Percentiles rank a stretch among this genome's conserved stretches.
phyloP scores from a whole-genome alignment of 2,113 vertebrate species.

The Vulpes vulpes region DNA sequence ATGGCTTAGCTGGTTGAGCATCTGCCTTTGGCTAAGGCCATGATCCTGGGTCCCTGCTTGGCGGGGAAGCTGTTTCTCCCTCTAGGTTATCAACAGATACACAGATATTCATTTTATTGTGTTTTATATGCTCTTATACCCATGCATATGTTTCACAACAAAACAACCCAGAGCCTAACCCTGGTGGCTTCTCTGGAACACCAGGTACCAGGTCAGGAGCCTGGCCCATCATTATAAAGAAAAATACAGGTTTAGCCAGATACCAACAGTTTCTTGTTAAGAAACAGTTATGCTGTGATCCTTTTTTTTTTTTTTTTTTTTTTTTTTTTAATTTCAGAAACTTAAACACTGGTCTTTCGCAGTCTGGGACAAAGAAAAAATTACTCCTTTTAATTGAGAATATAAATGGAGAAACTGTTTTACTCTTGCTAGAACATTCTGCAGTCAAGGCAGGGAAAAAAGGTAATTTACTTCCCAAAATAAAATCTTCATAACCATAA shows the following conservation, averaged over 20 bases:
- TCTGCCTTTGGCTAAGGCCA: too few species aligned
- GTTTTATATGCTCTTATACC: background rate
- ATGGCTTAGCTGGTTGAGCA: too few species aligned
- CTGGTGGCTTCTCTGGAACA: background rate
- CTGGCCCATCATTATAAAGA: background rate
- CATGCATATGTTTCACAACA: background rate
- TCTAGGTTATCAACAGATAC: background rate
- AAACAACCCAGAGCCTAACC: background rate
- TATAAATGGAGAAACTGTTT: background rate
- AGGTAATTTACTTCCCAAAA: slow-evolving; percentile 8
- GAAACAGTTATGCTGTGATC: background rate
- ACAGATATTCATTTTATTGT: background rate
- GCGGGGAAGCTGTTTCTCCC: too few species aligned
- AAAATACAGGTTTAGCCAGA: background rate
- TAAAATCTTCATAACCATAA: slow-evolving; percentile 43
- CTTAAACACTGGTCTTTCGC: background rate
- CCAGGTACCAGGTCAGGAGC: background rate
- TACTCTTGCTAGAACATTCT: slow-evolving; percentile 22
- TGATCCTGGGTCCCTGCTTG: too few species aligned
- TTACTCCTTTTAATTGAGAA: slow-evolving; percentile 26
- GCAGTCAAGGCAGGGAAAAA: background rate
- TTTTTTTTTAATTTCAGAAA: background rate
- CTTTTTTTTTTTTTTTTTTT: background rate
- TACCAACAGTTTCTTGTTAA: background rate
- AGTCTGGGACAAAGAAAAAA: background rate